A percentile compares a stretch with the other conserved stretches of the same genome.
These are phyloP conservation scores for Lasiurus cinereus DNA, from an alignment of 2,113 vertebrate genomes.

Conservation along the genomic window DNA sequence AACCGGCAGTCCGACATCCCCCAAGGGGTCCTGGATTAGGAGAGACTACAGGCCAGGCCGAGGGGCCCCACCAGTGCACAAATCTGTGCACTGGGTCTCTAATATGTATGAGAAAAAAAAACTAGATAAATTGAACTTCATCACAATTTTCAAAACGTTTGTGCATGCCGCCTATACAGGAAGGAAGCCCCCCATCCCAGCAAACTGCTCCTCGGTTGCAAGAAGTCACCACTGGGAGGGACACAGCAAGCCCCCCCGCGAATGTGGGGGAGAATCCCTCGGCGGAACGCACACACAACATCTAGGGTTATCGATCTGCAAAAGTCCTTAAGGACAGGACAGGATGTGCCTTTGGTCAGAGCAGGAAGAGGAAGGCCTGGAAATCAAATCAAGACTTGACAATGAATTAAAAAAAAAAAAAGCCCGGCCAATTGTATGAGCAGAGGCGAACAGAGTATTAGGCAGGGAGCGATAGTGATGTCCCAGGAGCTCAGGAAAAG, in stretches of 20 bases:
- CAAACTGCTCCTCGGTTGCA: background rate
- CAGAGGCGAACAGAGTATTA: background rate
- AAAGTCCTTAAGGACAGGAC: constrained; percentile 69
- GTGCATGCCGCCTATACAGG: background rate
- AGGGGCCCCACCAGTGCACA: too few species aligned
- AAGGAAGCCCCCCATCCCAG: background rate
- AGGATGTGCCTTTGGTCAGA: constrained; percentile 74
- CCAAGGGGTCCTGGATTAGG: too few species aligned
- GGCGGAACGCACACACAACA: background rate
- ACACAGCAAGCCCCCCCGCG: background rate
- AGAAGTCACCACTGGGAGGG: background rate
- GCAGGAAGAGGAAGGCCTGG: constrained; percentile 68
- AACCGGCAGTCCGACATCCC: too few species aligned
- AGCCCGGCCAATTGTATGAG: background rate
- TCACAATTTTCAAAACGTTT: background rate
- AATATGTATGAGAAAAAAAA: background rate
- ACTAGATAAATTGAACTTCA: background rate
- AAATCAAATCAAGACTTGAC: constrained; percentile 78
- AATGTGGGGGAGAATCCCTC: background rate
- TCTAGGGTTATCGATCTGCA: constrained; percentile 51
- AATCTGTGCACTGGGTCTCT: too few species aligned
- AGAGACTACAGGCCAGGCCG: too few species aligned
- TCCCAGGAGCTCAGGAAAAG: background rate
- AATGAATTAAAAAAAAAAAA: background rate
- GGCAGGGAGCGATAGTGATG: background rate